Percentiles rank a stretch among this genome's conserved stretches.
These are phyloP conservation scores for Orthosia incerta DNA, from an alignment of 2,888 invertebrate genomes.

Conservation along the genomic window DNA sequence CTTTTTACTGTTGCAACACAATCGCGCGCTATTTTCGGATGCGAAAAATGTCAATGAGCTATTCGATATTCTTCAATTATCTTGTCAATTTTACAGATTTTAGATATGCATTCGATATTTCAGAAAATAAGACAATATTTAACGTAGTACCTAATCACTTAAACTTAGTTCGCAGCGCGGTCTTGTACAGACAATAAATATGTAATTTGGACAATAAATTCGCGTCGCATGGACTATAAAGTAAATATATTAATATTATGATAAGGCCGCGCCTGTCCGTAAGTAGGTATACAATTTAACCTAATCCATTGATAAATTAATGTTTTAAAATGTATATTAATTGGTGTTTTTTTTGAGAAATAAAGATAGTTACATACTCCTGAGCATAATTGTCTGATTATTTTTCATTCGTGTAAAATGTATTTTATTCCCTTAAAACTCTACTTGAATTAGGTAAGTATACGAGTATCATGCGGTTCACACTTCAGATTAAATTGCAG, in stretches of 20 bases:
- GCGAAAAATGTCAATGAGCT: slow-evolving; percentile 25
- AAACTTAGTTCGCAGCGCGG: slow-evolving; percentile 58
- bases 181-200: slow-evolving; percentile 66
- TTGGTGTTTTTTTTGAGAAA: slow-evolving; percentile 88
- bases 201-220: slow-evolving; percentile 69
- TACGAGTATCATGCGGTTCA: no score
- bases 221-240: slow-evolving; percentile 58
- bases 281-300: slow-evolving; percentile 79
- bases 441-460: not conserved
- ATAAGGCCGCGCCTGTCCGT: slow-evolving; percentile 73
- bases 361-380: slow-evolving; percentile 90
- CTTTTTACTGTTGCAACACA: slow-evolving; percentile 41
- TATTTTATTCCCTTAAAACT: not conserved
- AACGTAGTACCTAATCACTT: slow-evolving; percentile 42
- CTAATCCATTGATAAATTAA: slow-evolving; percentile 80
- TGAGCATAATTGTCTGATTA: slow-evolving; percentile 85
- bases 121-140: slow-evolving; percentile 56
- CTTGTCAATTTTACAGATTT: slow-evolving; percentile 46
- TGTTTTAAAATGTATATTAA: slow-evolving; percentile 88
- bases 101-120: slow-evolving; percentile 66
- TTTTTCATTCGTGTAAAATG: slow-evolving; percentile 60
- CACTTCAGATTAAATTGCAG: no score
- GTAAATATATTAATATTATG: slow-evolving; percentile 48
- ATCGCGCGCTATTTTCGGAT: slow-evolving; percentile 31
- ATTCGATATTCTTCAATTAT: slow-evolving; percentile 51